Conservation (phyloP, 2,113 vertebrate genomes). For the Anhinga anhinga region DNA sequence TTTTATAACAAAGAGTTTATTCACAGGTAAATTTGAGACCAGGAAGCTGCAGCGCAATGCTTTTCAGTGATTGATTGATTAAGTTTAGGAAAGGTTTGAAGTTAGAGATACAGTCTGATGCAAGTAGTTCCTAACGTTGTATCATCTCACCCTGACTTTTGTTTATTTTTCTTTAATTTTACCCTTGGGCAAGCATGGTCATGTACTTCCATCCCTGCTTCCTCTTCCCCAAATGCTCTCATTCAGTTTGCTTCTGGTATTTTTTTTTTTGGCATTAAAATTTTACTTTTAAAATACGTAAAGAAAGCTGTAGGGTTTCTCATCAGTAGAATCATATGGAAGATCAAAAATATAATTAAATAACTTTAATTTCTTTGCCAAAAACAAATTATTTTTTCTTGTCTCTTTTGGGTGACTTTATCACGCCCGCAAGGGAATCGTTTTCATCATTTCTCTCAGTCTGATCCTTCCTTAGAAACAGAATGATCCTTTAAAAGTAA, state of each 20-base stretch:
- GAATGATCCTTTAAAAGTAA: neutral
- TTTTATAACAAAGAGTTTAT: neutral
- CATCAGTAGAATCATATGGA: constrained; percentile 5
- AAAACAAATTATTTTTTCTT: constrained; percentile 51
- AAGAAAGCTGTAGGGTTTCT: constrained; percentile 19
- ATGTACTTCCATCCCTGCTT: neutral
- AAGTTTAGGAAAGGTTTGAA: neutral
- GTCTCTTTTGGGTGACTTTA: constrained; percentile 27
- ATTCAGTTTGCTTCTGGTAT: neutral
- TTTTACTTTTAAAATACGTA: neutral
- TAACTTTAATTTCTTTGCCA: constrained; percentile 23
- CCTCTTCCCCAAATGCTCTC: neutral
- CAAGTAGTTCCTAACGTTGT: no score
- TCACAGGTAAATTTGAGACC: neutral
- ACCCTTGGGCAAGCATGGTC: neutral
- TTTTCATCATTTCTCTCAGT: neutral
- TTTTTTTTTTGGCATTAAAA: neutral
- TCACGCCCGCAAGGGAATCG: neutral
- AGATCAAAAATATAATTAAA: constrained; percentile 36
- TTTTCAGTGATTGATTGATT: neutral
- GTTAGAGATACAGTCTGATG: no score
- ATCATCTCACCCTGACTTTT: neutral
- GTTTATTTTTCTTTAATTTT: neutral
- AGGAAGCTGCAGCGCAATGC: neutral
- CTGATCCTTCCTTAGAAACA: neutral